phyloP scores from a whole-genome alignment of 2,797 vertebrate genomes.

The Ctenopoma kingsleyae region DNA sequence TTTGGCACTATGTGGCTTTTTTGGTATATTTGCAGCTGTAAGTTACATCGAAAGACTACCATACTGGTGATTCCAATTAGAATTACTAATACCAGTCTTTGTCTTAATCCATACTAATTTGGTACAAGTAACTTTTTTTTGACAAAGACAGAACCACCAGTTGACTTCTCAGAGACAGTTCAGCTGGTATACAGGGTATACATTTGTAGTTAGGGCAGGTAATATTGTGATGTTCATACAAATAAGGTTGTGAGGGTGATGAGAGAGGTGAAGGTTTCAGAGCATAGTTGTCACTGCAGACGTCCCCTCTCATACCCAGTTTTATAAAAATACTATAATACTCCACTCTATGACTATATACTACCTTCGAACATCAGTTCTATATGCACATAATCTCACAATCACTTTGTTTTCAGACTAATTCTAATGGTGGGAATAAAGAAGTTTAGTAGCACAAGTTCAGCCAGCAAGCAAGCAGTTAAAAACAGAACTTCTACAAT shows the following conservation, averaged over 20 bases:
- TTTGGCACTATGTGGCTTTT: slow-evolving; percentile 6
- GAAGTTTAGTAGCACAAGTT: slow-evolving; percentile 28
- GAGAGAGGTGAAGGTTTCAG: background rate
- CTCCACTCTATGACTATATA: background rate
- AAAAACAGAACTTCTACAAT: slow-evolving; percentile 1
- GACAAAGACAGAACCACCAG: background rate
- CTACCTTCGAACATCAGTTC: slow-evolving; percentile 6
- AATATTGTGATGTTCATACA: background rate
- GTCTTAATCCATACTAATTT: background rate
- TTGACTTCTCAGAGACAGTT: slow-evolving; percentile 14
- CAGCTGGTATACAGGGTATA: background rate
- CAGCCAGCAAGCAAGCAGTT: slow-evolving; percentile 9
- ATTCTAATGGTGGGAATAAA: slow-evolving; percentile 3
- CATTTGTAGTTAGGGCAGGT: background rate
- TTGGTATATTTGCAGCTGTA: slow-evolving; percentile 13
- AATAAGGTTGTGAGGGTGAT: background rate
- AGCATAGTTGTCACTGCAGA: slow-evolving; percentile 3
- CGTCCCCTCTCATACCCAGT: background rate
- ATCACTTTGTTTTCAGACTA: slow-evolving; percentile 3
- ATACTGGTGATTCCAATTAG: too few relatives aligned
- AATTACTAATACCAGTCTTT: too few relatives aligned
- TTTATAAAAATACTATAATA: background rate
- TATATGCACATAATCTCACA: background rate
- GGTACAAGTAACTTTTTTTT: background rate
- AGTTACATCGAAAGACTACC: too few relatives aligned